phyloP scores from a whole-genome alignment of 2,888 invertebrate genomes.

The Mimas tiliae region DNA sequence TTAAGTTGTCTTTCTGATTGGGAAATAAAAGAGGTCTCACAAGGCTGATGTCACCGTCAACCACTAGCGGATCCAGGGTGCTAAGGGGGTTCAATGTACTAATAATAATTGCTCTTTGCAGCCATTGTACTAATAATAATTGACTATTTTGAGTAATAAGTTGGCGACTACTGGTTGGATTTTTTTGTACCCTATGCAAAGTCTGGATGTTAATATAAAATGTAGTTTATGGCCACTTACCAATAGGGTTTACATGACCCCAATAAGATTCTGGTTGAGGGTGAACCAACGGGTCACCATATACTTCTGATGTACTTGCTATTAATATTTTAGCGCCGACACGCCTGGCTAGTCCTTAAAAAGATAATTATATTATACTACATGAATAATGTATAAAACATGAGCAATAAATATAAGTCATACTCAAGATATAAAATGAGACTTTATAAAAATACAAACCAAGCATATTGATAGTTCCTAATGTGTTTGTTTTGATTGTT shows the following conservation, averaged over 20 bases:
- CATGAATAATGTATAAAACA: neutral
- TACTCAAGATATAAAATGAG: neutral
- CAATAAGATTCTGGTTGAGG: slow-evolving; percentile 99
- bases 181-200: neutral
- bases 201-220: neutral
- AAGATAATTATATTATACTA: slow-evolving; percentile 2
- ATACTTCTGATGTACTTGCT: slow-evolving; percentile 99
- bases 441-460: slow-evolving; percentile 77
- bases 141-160: too few relatives aligned
- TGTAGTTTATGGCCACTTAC: slow-evolving; percentile 66
- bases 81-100: too few relatives aligned
- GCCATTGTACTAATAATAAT: too few relatives aligned
- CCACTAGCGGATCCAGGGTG: too few relatives aligned
- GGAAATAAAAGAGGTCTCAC: too few relatives aligned
- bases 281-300: slow-evolving; percentile 99
- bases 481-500: slow-evolving; percentile 99
- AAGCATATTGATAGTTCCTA: slow-evolving; percentile 97
- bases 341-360: slow-evolving; percentile 93
- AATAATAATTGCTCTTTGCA: too few relatives aligned
- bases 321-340: slow-evolving; percentile 96
- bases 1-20: too few relatives aligned
- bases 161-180: too few relatives aligned
- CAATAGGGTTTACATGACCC: slow-evolving; percentile 99
- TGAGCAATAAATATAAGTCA: slow-evolving; percentile 11
- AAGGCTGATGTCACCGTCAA: too few relatives aligned